These are phyloP conservation scores for Helogale parvula DNA, from an alignment of 2,113 vertebrate species.

Conservation along the genomic window DNA sequence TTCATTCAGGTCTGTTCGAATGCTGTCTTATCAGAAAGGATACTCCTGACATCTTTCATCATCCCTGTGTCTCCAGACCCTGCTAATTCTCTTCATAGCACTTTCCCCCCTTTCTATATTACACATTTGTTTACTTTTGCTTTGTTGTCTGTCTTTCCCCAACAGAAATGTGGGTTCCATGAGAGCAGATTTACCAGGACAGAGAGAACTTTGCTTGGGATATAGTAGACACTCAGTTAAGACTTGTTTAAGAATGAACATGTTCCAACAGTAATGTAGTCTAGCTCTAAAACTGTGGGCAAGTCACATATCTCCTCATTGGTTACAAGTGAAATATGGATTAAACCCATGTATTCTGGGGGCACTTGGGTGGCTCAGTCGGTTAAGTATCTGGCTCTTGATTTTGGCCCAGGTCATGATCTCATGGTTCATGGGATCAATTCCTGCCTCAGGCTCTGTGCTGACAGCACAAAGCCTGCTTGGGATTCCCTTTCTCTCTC, in stretches of 20 bases:
- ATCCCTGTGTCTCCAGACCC: neutral
- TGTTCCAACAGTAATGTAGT: neutral
- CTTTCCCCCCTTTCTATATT: neutral
- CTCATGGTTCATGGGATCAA: too few relatives aligned
- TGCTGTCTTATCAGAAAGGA: neutral
- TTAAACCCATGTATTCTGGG: neutral
- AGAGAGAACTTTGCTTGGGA: neutral
- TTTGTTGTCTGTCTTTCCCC: neutral
- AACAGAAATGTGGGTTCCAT: neutral
- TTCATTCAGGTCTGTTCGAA: neutral
- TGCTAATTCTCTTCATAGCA: neutral
- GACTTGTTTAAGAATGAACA: constrained; percentile 12
- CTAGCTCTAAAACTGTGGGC: neutral
- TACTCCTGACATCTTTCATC: too few relatives aligned
- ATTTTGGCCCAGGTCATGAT: too few relatives aligned
- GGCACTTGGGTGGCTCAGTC: too few relatives aligned
- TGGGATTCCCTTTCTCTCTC: too few relatives aligned
- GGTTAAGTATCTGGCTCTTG: too few relatives aligned
- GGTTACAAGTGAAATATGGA: neutral
- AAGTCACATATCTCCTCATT: neutral
- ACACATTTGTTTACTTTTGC: neutral
- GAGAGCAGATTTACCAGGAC: neutral
- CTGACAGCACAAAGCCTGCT: too few relatives aligned
- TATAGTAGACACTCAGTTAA: neutral
- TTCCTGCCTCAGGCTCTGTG: too few relatives aligned